Percentiles rank a stretch among this genome's conserved stretches.
Conservation (phyloP, 2,113 vertebrate species). For the Lagopus leucura region DNA sequence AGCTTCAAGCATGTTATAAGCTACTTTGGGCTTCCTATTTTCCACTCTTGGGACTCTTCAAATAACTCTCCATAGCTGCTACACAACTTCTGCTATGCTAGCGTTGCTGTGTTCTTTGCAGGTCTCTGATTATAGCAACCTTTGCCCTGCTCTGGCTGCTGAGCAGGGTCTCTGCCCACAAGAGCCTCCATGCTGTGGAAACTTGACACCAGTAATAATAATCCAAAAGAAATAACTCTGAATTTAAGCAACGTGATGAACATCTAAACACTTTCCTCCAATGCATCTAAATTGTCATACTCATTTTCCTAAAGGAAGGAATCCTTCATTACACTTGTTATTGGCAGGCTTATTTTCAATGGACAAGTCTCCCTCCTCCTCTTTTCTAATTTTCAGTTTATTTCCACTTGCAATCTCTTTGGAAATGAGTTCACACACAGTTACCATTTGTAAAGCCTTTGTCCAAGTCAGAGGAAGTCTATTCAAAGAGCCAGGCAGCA, state of each 20-base stretch:
- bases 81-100: background rate
- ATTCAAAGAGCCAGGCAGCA: background rate
- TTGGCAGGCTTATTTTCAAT: background rate
- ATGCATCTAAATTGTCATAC: background rate
- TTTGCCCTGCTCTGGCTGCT: background rate
- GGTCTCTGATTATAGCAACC: background rate
- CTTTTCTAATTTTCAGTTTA: background rate
- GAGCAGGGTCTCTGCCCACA: background rate
- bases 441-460: background rate
- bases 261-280: background rate
- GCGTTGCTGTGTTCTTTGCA: background rate
- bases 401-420: background rate
- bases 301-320: background rate
- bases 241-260: background rate
- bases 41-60: background rate
- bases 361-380: background rate
- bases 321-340: background rate
- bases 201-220: background rate
- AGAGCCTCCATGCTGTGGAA: fast-evolving
- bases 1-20: background rate
- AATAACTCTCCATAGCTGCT: background rate
- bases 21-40: background rate
- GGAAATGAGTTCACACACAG: background rate
- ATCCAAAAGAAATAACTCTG: background rate
- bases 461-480: background rate